phyloP scores from a whole-genome alignment of 2,113 vertebrate species.

The Otocyon megalotis region DNA sequence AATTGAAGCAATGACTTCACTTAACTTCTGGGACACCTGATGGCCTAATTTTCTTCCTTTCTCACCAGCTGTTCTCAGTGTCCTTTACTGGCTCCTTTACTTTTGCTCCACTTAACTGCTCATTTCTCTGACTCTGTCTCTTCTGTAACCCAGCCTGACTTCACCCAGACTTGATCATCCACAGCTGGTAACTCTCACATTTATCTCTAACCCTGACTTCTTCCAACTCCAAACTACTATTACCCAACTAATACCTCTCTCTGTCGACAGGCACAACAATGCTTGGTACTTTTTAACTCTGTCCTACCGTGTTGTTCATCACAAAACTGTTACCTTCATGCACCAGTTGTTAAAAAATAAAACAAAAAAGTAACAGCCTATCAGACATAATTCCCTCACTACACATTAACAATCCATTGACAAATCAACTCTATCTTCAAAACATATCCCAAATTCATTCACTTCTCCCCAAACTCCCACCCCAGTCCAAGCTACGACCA shows the following conservation, averaged over 20 bases:
- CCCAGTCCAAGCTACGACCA: not conserved
- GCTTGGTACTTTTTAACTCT: not conserved
- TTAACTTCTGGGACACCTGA: not conserved
- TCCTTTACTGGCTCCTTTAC: not conserved
- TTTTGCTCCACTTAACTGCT: not conserved
- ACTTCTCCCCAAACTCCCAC: not conserved
- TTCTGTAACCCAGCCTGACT: not conserved
- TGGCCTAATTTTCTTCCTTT: not conserved
- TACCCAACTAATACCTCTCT: not conserved
- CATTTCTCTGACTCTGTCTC: not conserved
- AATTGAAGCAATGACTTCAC: not conserved
- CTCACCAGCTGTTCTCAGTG: not conserved
- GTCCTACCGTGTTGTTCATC: not conserved
- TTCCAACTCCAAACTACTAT: not conserved
- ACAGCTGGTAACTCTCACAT: not conserved
- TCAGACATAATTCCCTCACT: not conserved
- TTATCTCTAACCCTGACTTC: not conserved
- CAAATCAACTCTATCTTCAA: not conserved
- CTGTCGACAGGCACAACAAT: not conserved
- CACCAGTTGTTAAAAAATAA: slow-evolving; percentile 12
- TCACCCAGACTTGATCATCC: not conserved
- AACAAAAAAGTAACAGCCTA: not conserved
- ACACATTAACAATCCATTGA: not conserved
- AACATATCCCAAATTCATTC: not conserved
- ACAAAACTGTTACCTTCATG: not conserved